Conservation (phyloP, 1,140 invertebrate genomes). For the Heliconius eleuchia region DNA sequence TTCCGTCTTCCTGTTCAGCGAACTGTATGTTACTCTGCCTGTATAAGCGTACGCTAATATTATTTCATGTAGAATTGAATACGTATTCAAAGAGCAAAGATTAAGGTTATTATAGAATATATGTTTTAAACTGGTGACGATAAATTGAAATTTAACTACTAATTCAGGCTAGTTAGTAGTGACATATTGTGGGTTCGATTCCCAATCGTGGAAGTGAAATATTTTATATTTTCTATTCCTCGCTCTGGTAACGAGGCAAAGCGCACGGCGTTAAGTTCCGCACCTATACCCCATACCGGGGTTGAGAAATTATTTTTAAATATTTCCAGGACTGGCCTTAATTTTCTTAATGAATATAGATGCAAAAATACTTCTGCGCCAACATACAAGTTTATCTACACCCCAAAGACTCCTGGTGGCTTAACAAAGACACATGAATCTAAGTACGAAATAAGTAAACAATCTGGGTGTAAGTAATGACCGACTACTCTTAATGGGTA, state of each 20-base stretch:
- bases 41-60: constrained; percentile 6
- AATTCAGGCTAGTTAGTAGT: too few relatives aligned
- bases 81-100: neutral
- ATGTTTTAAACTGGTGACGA: neutral
- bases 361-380: too few relatives aligned
- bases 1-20: constrained; percentile 25
- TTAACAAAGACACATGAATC: constrained; percentile 16
- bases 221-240: too few relatives aligned
- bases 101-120: neutral
- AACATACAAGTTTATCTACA: neutral
- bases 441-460: constrained; percentile 30
- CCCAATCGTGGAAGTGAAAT: too few relatives aligned
- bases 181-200: too few relatives aligned
- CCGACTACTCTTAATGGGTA: constrained; percentile 61
- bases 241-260: too few relatives aligned
- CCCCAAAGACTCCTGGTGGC: neutral
- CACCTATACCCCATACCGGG: too few relatives aligned
- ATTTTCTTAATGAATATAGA: neutral
- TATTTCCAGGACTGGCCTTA: too few relatives aligned
- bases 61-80: constrained; percentile 15
- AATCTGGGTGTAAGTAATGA: constrained; percentile 48
- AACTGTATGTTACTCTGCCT: constrained; percentile 13
- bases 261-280: too few relatives aligned
- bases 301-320: too few relatives aligned
- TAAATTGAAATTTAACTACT: too few relatives aligned